Evolutionary conservation across 2,888 invertebrate species (phyloP).

Genomic region (Pollenia griseotomentosa): DNA sequence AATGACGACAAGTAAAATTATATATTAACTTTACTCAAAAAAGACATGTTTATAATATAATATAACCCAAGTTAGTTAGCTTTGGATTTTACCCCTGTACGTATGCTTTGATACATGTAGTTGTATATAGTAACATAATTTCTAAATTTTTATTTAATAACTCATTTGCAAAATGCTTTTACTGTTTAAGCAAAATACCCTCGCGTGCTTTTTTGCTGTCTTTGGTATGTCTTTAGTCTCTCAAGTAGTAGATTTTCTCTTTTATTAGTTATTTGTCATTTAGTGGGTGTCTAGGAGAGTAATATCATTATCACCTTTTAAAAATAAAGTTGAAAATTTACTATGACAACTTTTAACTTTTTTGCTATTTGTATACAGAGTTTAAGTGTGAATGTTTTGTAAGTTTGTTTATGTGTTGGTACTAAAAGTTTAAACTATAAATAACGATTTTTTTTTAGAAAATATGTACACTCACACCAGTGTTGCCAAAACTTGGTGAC

Average conservation of each 20-base stretch:
- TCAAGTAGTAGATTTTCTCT: constrained; percentile 1
- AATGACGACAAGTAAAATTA: constrained; percentile 36
- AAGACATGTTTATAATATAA: constrained; percentile 3
- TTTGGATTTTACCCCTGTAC: neutral
- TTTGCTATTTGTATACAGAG: neutral
- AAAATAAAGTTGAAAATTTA: constrained; percentile 42
- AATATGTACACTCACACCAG: neutral
- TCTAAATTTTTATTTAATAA: constrained; percentile 7
- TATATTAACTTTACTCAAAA: constrained; percentile 9
- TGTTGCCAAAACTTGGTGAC: no score
- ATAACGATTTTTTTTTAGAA: constrained; percentile 3
- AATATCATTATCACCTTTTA: constrained; percentile 62
- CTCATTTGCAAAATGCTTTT: constrained; percentile 30
- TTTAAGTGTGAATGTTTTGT: constrained; percentile 20
- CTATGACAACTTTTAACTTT: constrained; percentile 22
- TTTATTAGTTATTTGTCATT: constrained; percentile 45
- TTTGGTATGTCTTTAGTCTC: neutral
- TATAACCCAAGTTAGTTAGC: neutral
- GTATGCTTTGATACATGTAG: neutral
- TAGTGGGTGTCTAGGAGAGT: constrained; percentile 21
- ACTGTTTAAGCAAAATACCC: constrained; percentile 23
- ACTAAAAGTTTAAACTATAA: constrained; percentile 42
- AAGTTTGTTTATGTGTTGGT: constrained; percentile 5
- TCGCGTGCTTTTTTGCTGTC: neutral
- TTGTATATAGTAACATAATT: neutral